Conservation (phyloP, 1,140 invertebrate species). For the Bombus confusus region DNA sequence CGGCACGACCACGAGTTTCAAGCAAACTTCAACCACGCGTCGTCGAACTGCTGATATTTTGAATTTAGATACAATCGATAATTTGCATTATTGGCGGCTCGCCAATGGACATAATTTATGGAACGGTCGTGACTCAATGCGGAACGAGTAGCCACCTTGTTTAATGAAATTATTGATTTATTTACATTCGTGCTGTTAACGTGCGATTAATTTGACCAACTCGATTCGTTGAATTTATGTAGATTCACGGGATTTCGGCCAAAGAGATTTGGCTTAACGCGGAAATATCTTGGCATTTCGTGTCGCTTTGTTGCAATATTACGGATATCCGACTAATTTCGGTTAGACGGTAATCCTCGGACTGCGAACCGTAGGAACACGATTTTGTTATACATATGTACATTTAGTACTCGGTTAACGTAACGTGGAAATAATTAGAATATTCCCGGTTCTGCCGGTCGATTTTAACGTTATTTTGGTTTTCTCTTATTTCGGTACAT, state of each 20-base stretch:
- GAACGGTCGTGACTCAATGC: neutral
- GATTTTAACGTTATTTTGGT: neutral
- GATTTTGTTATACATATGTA: neutral
- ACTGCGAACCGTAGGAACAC: neutral
- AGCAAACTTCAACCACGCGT: neutral
- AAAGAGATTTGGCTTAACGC: too few relatives aligned
- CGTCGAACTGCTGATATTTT: conserved; percentile 5
- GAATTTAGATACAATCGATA: conserved; percentile 31
- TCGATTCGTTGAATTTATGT: neutral
- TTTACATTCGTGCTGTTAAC: conserved; percentile 39
- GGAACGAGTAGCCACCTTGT: conserved; percentile 7
- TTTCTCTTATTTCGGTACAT: neutral
- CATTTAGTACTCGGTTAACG: neutral
- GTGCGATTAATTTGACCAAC: conserved; percentile 30
- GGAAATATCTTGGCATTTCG: neutral
- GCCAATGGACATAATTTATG: conserved; percentile 46
- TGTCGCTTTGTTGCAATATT: neutral
- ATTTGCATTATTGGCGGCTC: conserved; percentile 39
- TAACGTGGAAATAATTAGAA: neutral
- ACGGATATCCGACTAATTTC: neutral
- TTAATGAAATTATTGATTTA: conserved; percentile 53
- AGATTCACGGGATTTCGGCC: neutral
- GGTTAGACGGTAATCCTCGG: neutral
- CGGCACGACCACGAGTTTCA: neutral
- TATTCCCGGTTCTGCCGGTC: too few relatives aligned